Conservation (phyloP, 2,888 invertebrate species). For the Rhorus exstirpatorius region DNA sequence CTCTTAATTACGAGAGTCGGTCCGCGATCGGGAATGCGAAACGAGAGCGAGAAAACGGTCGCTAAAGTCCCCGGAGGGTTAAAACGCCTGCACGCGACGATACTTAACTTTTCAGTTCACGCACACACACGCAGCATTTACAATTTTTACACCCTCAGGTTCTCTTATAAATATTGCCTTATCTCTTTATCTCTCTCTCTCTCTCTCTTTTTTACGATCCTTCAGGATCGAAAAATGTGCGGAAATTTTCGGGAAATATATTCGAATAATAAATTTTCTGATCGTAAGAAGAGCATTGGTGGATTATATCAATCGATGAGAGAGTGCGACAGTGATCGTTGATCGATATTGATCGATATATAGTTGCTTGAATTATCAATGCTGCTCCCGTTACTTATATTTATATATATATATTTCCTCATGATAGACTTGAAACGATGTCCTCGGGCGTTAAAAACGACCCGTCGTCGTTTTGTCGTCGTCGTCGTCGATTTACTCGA, state of each 20-base stretch:
- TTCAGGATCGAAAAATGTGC: neutral
- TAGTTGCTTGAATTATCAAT: constrained; percentile 32
- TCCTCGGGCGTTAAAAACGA: constrained; percentile 46
- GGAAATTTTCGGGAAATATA: too few species aligned
- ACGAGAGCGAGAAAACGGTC: constrained; percentile 62
- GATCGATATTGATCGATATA: constrained; percentile 4
- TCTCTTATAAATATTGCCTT: neutral
- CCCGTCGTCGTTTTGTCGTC: constrained; percentile 19
- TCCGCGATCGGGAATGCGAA: constrained; percentile 60
- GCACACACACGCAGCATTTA: neutral
- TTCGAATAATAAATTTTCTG: too few species aligned
- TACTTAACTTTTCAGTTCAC: constrained; percentile 32
- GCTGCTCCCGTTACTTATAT: constrained; percentile 9
- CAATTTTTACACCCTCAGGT: constrained; percentile 5
- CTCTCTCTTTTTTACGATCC: neutral
- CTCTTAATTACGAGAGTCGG: constrained; percentile 64
- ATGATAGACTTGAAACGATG: constrained; percentile 44
- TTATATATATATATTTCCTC: constrained; percentile 15
- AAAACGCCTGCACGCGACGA: constrained; percentile 66
- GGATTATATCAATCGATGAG: too few species aligned
- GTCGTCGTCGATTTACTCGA: constrained; percentile 29
- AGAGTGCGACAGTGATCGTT: constrained; percentile 20
- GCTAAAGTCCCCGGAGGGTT: constrained; percentile 30
- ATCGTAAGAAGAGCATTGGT: too few species aligned
- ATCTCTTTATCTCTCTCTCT: neutral